Conservation (phyloP, 2,888 invertebrate species). For the Disparrhopalites patrizii region DNA sequence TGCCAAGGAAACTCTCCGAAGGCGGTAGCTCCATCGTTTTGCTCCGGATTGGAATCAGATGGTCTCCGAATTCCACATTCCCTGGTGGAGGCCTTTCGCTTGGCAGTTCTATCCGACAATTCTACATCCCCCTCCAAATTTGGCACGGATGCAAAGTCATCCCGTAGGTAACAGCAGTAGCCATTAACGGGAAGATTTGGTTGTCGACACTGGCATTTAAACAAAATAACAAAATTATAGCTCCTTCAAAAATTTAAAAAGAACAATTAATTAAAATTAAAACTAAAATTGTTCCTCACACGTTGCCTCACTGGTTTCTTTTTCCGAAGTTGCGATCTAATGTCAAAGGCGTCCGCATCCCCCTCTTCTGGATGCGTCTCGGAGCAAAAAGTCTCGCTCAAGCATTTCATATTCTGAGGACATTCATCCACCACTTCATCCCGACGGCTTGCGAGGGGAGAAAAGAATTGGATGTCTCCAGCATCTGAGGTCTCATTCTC, state of each 20-base stretch:
- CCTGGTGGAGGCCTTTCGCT: neutral
- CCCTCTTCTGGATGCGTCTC: constrained; percentile 23
- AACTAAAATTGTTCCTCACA: neutral
- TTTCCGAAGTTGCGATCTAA: constrained; percentile 16
- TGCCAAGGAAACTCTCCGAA: constrained; percentile 35
- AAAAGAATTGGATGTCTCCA: constrained; percentile 17
- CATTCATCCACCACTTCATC: constrained; percentile 14
- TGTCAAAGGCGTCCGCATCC: constrained; percentile 28
- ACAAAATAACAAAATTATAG: too few relatives aligned
- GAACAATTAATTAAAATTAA: neutral
- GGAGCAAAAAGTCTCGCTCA: constrained; percentile 29
- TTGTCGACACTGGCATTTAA: constrained; percentile 28
- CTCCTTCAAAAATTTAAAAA: neutral
- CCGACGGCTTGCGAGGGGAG: constrained; percentile 1
- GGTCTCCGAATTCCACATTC: constrained; percentile 23
- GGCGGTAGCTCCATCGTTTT: constrained; percentile 5
- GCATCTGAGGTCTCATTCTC: neutral
- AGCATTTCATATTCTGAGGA: constrained; percentile 27
- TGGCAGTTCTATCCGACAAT: neutral
- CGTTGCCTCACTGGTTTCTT: too few relatives aligned
- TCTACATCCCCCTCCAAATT: neutral
- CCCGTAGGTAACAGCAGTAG: constrained; percentile 28
- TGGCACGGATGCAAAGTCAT: constrained; percentile 16
- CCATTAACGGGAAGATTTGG: constrained; percentile 28
- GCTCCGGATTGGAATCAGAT: neutral